Conservation (phyloP, 2,113 vertebrate species). For the Corynorhinus townsendii region DNA sequence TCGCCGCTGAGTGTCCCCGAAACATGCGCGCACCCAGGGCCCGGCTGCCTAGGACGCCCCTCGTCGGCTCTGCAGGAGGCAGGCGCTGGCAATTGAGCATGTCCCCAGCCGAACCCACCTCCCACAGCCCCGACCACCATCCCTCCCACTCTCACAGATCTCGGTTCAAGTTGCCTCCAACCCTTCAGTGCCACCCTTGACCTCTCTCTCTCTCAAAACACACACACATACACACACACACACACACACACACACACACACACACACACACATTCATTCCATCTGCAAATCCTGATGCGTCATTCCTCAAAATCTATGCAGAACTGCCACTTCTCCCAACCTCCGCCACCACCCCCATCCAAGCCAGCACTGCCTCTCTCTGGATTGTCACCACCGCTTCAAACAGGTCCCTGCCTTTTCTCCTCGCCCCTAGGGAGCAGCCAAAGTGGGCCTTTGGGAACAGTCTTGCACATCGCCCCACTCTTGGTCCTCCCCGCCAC, state of each 20-base stretch:
- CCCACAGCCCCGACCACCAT: rapidly evolving
- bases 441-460: background rate
- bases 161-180: background rate
- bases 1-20: background rate
- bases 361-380: background rate
- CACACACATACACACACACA: too few relatives aligned
- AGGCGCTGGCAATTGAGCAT: too few relatives aligned
- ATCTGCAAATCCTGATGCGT: background rate
- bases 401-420: background rate
- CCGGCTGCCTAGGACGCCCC: background rate
- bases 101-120: background rate
- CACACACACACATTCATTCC: background rate
- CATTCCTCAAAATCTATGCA: background rate
- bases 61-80: background rate
- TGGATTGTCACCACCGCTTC: background rate
- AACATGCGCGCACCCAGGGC: background rate
- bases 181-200: background rate
- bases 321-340: background rate
- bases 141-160: background rate
- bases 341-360: rapidly evolving
- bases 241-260: too few relatives aligned
- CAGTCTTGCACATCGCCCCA: rapidly evolving
- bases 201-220: background rate
- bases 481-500: rapidly evolving
- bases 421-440: background rate